Conservation (phyloP, 2,888 invertebrate genomes). For the Margaritifera margaritifera region DNA sequence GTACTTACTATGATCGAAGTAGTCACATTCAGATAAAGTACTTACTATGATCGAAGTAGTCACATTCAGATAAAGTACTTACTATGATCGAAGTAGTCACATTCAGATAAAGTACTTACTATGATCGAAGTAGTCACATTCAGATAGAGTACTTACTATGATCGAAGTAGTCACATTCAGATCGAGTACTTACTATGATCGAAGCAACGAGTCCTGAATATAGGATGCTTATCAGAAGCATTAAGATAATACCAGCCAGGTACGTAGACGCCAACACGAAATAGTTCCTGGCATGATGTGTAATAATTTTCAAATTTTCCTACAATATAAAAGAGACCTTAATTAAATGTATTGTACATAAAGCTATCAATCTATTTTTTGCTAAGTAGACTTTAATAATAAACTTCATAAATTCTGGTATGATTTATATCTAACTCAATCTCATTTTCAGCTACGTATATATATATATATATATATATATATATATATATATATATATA, state of each 20-base stretch:
- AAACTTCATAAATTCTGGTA: no score
- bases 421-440: no score
- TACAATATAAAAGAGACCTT: no score
- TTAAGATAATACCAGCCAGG: conserved; percentile 12
- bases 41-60: conserved; percentile 18
- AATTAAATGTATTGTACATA: no score
- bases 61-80: neutral
- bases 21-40: neutral
- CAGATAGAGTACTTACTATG: conserved; percentile 8
- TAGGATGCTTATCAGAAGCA: neutral
- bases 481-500: no score
- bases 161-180: neutral
- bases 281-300: conserved; percentile 12
- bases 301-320: no score
- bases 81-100: conserved; percentile 17
- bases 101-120: conserved; percentile 5
- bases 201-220: conserved; percentile 7
- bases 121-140: conserved; percentile 9
- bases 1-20: conserved; percentile 16
- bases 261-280: conserved; percentile 6
- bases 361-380: no score
- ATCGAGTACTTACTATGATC: conserved; percentile 9
- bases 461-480: no score
- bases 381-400: no score
- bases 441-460: no score